Evolutionary conservation across 92 coral and sea anemone species (phyloP), one percentile per base, ranked within the genome.

Genomic region (Umimayanthus chanpuru): DNA sequence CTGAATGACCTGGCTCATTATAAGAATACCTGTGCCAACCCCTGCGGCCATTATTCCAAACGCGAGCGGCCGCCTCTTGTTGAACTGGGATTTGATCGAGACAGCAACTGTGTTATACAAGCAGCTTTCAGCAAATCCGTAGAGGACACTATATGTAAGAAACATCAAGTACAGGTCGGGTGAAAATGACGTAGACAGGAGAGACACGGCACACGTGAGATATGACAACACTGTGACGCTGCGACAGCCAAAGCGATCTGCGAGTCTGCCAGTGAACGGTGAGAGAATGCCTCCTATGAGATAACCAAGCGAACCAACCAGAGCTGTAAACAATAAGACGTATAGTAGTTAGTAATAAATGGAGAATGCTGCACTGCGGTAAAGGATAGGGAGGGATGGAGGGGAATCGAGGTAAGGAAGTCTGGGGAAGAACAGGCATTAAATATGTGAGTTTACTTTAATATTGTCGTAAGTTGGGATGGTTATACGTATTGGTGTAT

Each of bases 21-120:
- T 68, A 30, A 68, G 32, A 14, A 68, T 20, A 5, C 74, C 74
- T n/a, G 36, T 30, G 32, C 74, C n/a, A 10, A n/a, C 36, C 26
- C 74, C 74, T n/a, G 74, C 74, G 32, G 74, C 74, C 74, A 68
- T 68, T 3, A 68, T 68, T n/a, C 74, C 74, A 30, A 68, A 68
- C 10, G 74, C 74, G 9, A 68, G 36, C 14, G 74, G 74, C 14
- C 74, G 74, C 4, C 74, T 68, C n/a, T 68, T 68, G 32, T 25
- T 12, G 32, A 68, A 68, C 74, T 68, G 74, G 9, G 74, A 68
- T 12, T 23, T 25, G 32, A 68, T 12, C 25, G 38, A 26, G 12
- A 68, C 74, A 25, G 74, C 11, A n/a, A 68, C 36, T 68, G 74
- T 68, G n/a, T 12, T 68, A 14, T 68, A 68, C 8, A 68, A n/a